phyloP scores from a whole-genome alignment of 2,888 invertebrate genomes.

The Perizoma flavofasciatum region DNA sequence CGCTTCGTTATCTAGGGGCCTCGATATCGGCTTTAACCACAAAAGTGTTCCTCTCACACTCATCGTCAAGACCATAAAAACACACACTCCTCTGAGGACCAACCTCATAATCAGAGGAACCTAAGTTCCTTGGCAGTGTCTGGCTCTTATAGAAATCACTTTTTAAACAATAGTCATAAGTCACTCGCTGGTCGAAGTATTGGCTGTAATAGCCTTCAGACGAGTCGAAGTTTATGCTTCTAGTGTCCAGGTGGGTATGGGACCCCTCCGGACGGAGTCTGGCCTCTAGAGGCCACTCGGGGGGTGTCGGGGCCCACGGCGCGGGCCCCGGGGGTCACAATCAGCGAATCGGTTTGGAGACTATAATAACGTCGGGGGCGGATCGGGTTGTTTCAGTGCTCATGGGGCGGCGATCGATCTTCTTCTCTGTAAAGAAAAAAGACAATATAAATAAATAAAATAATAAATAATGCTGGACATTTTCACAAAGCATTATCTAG shows the following conservation, averaged over 20 bases:
- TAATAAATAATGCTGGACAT: too few relatives aligned
- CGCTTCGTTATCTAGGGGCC: conserved; percentile 69
- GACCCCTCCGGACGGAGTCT: conserved; percentile 65
- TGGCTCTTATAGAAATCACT: conserved; percentile 68
- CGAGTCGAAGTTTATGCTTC: conserved; percentile 64
- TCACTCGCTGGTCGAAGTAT: conserved; percentile 67
- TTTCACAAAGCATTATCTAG: too few relatives aligned
- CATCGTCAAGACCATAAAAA: conserved; percentile 64
- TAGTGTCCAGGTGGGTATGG: conserved; percentile 53
- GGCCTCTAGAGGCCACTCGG: conserved; percentile 58
- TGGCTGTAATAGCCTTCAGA: conserved; percentile 72
- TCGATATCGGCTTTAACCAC: conserved; percentile 71
- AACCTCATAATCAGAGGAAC: conserved; percentile 62
- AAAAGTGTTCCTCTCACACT: conserved; percentile 55
- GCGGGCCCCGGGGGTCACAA: conserved; percentile 78
- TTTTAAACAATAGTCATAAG: conserved; percentile 74
- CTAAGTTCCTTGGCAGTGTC: conserved; percentile 71
- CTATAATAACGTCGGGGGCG: conserved; percentile 94
- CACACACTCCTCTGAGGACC: conserved; percentile 62
- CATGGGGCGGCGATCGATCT: conserved; percentile 85
- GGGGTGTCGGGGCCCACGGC: conserved; percentile 77
- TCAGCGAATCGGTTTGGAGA: conserved; percentile 82
- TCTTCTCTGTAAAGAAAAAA: conserved; percentile 64
- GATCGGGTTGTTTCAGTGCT: conserved; percentile 94
- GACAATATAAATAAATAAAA: too few relatives aligned